Evolutionary conservation across 2,888 invertebrate genomes (phyloP), one percentile per base, ranked within the genome.

Genomic region (Lasioglossum vierecki): DNA sequence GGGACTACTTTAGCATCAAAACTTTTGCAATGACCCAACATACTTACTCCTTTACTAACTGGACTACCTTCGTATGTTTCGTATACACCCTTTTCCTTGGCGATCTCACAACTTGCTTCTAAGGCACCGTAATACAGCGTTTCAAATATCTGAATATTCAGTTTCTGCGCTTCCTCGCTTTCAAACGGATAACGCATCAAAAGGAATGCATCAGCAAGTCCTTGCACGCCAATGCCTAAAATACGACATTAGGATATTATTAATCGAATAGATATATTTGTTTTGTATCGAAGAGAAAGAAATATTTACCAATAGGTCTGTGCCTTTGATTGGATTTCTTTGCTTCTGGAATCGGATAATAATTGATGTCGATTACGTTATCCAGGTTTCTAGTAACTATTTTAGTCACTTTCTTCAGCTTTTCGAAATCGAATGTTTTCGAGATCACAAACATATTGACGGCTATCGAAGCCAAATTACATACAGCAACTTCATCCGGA

Each of bases 61-160:
- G 99, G 99, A 88, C 97, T 97, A 9, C 99, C 99, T 91, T 96
- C 95, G 92, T 99, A 99, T 0, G 99, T 98, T 93, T 98, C 97
- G 94, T 99, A 99, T 0, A 97, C 95, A 9, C 99, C 99, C 70
- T 96, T 93, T 92, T 96, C 96, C 94, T 98, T 97, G 1, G 99
- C 99, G 83, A 99, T 95, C 95, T 99, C 99, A 95, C 98, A 99
- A 94, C 99, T 99, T 0, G 99, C 98, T 95, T 99, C 99, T 85
- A 99, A 95, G 0, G 99, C 99, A n/a, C 98, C 99, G 95, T 98
- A 99, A 95, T 99, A 99, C 89, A 99, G 97, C 0, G 99, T 99
- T 96, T 99, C 99, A 95, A 99, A 99, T 90, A 99, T 99, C 94
- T 99, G 97, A 90, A 97, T 97, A 95, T 99, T 99, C 39, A 99